phyloP scores from a whole-genome alignment of 1,140 invertebrate genomes.

The Amyelois transitella region DNA sequence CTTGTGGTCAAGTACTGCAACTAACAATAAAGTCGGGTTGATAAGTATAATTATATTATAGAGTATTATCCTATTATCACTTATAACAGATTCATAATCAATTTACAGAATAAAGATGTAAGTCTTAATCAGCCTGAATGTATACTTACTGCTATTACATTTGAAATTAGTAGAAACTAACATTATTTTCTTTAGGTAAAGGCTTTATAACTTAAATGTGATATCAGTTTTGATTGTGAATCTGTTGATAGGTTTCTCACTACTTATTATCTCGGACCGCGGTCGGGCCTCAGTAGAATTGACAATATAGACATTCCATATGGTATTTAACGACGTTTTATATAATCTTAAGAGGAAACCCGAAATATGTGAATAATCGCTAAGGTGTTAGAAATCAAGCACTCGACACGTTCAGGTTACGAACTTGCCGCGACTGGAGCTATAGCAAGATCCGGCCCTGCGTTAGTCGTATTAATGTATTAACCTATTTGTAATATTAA shows the following conservation, averaged over 20 bases:
- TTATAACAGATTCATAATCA: slow-evolving; percentile 31
- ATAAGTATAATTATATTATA: slow-evolving; percentile 25
- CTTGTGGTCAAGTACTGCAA: slow-evolving; percentile 53
- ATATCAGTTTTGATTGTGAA: slow-evolving; percentile 15
- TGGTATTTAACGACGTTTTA: slow-evolving; percentile 37
- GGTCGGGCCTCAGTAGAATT: slow-evolving; percentile 39
- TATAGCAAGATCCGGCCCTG: not conserved
- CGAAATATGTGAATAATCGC: slow-evolving; percentile 37
- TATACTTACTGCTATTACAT: not conserved
- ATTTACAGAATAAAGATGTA: not conserved
- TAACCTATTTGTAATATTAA: slow-evolving; percentile 2
- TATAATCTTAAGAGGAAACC: slow-evolving; percentile 36
- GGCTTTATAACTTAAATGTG: not conserved
- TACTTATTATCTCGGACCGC: slow-evolving; percentile 24
- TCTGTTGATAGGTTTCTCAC: slow-evolving; percentile 25
- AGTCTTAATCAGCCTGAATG: not conserved
- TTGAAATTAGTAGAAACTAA: not conserved
- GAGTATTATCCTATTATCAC: slow-evolving; percentile 27
- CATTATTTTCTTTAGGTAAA: not conserved
- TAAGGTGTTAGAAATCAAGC: slow-evolving; percentile 15
- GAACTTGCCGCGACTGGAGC: not conserved
- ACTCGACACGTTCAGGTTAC: not conserved
- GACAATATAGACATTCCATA: slow-evolving; percentile 51
- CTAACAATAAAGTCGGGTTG: slow-evolving; percentile 36
- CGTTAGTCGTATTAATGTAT: not conserved